Evolutionary conservation across 2,113 vertebrate species (phyloP).

Genomic region (Paedocypris sp.): DNA sequence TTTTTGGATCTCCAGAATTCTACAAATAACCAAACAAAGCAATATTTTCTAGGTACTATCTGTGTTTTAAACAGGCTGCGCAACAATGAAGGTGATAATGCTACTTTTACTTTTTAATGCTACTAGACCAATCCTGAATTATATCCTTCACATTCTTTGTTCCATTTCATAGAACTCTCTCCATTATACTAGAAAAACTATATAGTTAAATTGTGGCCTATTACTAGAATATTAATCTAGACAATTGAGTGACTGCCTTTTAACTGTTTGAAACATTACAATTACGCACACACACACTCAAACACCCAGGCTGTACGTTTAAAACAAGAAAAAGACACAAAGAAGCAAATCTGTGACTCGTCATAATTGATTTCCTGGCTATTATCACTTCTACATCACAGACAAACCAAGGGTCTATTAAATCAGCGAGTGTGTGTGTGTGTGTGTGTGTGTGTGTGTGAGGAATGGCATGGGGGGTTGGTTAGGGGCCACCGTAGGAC

Average conservation of each 20-base stretch:
- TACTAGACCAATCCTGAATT: no score
- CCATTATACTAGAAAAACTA: constrained; percentile 31
- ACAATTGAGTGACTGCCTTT: constrained; percentile 59
- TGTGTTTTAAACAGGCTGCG: no score
- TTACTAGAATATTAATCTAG: constrained; percentile 66
- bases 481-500: constrained; percentile 75
- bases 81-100: no score
- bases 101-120: no score
- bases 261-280: no score
- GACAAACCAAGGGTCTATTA: constrained; percentile 78
- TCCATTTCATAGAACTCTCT: neutral
- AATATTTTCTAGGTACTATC: no score
- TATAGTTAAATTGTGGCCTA: constrained; percentile 48
- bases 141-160: constrained; percentile 5
- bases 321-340: neutral
- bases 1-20: neutral
- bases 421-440: constrained; percentile 71
- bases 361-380: constrained; percentile 82
- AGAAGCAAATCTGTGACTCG: constrained; percentile 57
- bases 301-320: no score
- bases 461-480: no score
- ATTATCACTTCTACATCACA: constrained; percentile 75
- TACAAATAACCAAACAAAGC: no score
- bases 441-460: no score
- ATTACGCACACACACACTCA: no score